Base-by-base conservation (phyloP, 2,113 vertebrate genomes). In the Nansenia antarctica region DNA sequence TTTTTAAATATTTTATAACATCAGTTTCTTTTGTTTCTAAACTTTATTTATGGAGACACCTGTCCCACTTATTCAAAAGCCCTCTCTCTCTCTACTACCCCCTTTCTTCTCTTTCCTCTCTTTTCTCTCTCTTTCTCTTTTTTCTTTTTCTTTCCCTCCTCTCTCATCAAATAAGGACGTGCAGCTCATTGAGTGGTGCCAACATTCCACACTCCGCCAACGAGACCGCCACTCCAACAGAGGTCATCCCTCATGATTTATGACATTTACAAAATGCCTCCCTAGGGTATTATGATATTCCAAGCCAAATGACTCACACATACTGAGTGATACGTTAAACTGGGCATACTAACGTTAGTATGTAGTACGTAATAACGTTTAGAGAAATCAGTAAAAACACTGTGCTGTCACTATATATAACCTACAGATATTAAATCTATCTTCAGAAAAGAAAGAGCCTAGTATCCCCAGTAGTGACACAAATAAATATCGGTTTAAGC, bases 161-260 rank as follows among this genome's bases (percentile, higher is more conserved):
- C 31, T 60, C n/a, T 60, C 58, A 60, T 60, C 58, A 22, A 35
- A 35, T 35, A 18, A 60, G 58, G 30, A 60, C 35, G 11, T 20
- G 9, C 32, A 7, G 30, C 22, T 60, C 31, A 35, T 60, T 35
- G 32, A 35, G 31, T 5, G 20, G 20, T 37, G 32, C 32, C 58
- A 60, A 14, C 77, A 84, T 86, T 83, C 79, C 74, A 69, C 77
- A 72, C 67, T 74, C 75, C 32, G 45, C 54, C 72, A 80, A 72
- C 65, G 64, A 45, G 75, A 83, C 79, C 79, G 78, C 77, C 78
- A 72, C 54, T 78, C 81, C 71, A 34, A 84, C 79, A 84, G 80
- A 85, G 83, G 85, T 88, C 83, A 86, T 55, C 35, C 71, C 73
- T 70, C 8, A 5, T 82, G 80, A 90, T 88, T 89, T 88, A 89